These are phyloP conservation scores for Danionella cerebrum DNA, from an alignment of 2,113 vertebrate species.

Conservation along the genomic window DNA sequence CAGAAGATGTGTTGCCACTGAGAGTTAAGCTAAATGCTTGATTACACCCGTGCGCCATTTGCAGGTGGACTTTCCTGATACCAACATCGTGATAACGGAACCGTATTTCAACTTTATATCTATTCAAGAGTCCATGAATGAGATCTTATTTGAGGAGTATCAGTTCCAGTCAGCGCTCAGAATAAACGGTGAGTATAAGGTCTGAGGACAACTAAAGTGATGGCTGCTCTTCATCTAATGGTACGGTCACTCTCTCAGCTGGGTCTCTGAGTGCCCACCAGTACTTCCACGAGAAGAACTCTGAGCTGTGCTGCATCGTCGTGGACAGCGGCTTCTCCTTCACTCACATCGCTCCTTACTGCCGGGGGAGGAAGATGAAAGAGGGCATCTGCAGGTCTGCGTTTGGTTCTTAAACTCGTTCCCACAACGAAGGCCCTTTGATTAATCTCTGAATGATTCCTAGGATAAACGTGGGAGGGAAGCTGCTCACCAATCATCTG, in stretches of 20 bases:
- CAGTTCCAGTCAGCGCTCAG: conserved; percentile 92
- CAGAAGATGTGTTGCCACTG: too few species aligned
- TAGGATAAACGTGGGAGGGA: conserved; percentile 95
- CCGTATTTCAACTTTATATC: conserved; percentile 96
- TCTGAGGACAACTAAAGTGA: neutral
- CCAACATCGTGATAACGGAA: conserved; percentile 88
- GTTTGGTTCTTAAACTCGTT: neutral
- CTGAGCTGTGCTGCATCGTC: conserved; percentile 86
- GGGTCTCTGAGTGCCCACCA: conserved; percentile 85
- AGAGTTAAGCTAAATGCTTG: too few species aligned
- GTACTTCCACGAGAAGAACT: conserved; percentile 83
- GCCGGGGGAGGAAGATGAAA: conserved; percentile 90
- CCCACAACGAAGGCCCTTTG: neutral
- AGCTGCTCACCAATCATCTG: conserved; percentile 93
- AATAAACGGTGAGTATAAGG: conserved; percentile 74
- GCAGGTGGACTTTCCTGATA: conserved; percentile 93
- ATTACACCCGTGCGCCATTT: too few species aligned
- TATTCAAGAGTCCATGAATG: conserved; percentile 98
- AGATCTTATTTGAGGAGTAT: conserved; percentile 98
- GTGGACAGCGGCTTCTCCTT: conserved; percentile 96
- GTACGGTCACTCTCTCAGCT: conserved; percentile 58
- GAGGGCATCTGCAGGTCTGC: conserved; percentile 95
- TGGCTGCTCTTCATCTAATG: neutral
- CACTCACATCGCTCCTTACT: conserved; percentile 90
- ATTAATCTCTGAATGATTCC: neutral